phyloP scores from a whole-genome alignment of 2,888 invertebrate species.

The Rhaphigaster nebulosa region DNA sequence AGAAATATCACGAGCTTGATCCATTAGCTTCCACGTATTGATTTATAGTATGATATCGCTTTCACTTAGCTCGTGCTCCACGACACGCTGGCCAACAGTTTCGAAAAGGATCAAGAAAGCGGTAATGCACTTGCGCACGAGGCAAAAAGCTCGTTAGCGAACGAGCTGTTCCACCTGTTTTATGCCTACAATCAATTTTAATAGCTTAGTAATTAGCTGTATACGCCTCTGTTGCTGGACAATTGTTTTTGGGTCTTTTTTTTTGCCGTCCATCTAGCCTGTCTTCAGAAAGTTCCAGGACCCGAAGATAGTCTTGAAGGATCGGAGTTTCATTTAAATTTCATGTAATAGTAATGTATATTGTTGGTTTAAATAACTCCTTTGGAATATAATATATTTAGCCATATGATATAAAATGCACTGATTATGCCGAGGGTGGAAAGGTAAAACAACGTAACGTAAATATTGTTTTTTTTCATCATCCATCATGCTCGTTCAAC shows the following conservation, averaged over 20 bases:
- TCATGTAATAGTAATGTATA: background rate
- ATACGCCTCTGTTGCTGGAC: background rate
- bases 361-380: background rate
- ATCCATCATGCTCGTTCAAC: too few relatives aligned
- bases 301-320: too few relatives aligned
- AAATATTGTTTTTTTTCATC: too few relatives aligned
- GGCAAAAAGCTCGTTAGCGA: background rate
- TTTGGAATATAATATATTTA: background rate
- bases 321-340: too few relatives aligned
- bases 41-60: background rate
- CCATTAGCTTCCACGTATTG: background rate
- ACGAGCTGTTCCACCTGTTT: background rate
- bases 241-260: background rate
- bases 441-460: too few relatives aligned
- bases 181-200: background rate
- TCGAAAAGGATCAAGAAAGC: slow-evolving; percentile 17
- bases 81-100: background rate
- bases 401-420: too few relatives aligned
- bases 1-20: background rate
- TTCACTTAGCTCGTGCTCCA: slow-evolving; percentile 27
- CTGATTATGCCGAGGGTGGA: too few relatives aligned
- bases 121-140: background rate
- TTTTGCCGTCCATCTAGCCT: background rate
- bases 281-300: background rate
- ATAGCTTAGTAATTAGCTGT: background rate